Evolutionary conservation across 2,888 invertebrate species (phyloP).

Genomic region (Noctua janthina): DNA sequence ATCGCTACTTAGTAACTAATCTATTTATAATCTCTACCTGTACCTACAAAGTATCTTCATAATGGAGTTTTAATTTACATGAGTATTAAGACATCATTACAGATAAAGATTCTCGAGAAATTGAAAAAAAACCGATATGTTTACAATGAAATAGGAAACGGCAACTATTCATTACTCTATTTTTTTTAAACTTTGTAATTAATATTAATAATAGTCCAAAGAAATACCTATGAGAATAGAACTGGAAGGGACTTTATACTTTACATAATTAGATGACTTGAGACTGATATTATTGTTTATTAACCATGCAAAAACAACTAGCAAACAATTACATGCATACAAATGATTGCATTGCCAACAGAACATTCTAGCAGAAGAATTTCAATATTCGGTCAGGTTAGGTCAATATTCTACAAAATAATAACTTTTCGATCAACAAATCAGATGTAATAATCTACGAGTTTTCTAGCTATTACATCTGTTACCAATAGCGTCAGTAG

Average conservation of each 20-base stretch:
- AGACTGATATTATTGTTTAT: background rate
- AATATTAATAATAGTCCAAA: background rate
- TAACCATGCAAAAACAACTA: background rate
- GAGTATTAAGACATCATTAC: conserved; percentile 18
- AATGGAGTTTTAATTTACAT: conserved; percentile 48
- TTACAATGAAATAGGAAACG: background rate
- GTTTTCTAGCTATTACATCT: background rate
- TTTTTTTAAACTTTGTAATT: conserved; percentile 9
- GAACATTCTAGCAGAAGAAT: background rate
- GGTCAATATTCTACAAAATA: too few species aligned
- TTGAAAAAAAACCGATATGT: background rate
- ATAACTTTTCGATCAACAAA: too few species aligned
- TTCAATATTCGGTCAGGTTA: too few species aligned
- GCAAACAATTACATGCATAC: background rate
- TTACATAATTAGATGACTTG: conserved; percentile 5
- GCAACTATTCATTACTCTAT: conserved; percentile 6
- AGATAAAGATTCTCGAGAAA: conserved; percentile 5
- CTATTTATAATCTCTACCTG: background rate
- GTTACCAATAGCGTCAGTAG: background rate
- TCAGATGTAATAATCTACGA: background rate
- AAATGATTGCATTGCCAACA: background rate
- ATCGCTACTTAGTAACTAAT: conserved; percentile 13
- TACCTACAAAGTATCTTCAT: background rate
- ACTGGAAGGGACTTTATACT: background rate
- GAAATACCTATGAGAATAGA: background rate